A percentile compares a stretch with the other conserved stretches of the same genome.
Conservation (phyloP, 2,113 vertebrate genomes). For the Chlorodrepanis virens region DNA sequence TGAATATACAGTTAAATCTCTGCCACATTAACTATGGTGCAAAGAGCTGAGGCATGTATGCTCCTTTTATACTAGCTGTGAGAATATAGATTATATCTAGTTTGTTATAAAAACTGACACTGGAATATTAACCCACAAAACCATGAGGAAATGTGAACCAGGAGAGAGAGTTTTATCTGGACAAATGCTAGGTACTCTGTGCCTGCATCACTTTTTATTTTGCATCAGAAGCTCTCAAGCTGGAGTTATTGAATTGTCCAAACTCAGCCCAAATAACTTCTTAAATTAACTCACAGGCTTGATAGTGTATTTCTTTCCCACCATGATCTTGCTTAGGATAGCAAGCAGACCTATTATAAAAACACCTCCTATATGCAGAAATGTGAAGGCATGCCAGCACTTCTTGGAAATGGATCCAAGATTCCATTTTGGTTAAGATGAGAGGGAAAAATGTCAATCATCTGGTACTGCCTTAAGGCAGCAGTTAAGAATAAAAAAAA, state of each 20-base stretch:
- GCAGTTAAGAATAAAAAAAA: neutral
- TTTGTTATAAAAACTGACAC: neutral
- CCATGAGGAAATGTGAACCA: neutral
- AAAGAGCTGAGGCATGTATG: neutral
- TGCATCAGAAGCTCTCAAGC: neutral
- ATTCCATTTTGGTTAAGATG: slow-evolving; percentile 41
- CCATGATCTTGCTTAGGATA: neutral
- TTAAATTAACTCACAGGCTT: neutral
- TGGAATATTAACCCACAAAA: neutral
- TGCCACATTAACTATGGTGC: neutral
- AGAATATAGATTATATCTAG: neutral
- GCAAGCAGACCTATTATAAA: slow-evolving; percentile 23
- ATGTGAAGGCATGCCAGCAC: neutral
- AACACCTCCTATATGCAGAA: neutral
- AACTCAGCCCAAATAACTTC: neutral
- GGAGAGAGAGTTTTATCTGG: neutral
- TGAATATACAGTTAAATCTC: neutral
- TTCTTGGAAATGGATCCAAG: neutral
- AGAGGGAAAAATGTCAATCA: neutral
- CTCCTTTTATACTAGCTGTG: neutral
- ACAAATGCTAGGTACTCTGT: neutral
- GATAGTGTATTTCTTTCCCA: neutral
- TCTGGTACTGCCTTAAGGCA: slow-evolving; percentile 24
- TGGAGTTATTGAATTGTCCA: neutral
- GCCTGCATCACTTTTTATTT: neutral